phyloP scores from a whole-genome alignment of 2,797 vertebrate species.

The Coracias cyanogaster region DNA sequence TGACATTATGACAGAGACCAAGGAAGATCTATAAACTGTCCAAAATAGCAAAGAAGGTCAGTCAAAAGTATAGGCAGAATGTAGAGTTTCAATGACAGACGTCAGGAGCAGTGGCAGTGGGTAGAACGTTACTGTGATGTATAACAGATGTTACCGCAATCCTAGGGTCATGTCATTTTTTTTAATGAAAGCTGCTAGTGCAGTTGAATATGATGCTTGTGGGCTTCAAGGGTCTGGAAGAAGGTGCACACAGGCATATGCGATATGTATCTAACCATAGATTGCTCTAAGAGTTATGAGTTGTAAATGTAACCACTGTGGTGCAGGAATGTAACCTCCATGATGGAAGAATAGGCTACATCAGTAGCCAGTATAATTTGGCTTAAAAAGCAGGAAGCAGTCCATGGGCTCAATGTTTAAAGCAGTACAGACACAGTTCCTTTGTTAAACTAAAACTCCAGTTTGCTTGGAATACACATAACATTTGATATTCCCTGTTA shows the following conservation, averaged over 20 bases:
- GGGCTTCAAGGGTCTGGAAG: background rate
- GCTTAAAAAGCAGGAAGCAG: background rate
- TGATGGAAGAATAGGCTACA: background rate
- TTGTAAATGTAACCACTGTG: background rate
- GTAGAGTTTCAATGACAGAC: background rate
- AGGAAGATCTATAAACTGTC: background rate
- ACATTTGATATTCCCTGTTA: background rate
- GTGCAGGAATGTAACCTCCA: background rate
- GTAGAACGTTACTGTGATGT: background rate
- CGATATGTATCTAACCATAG: background rate
- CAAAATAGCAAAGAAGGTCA: background rate
- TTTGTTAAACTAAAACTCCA: background rate
- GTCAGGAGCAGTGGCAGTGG: background rate
- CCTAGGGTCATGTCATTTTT: background rate
- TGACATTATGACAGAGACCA: background rate
- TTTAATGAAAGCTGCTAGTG: background rate
- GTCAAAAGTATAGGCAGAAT: background rate
- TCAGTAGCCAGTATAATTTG: background rate
- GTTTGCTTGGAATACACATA: background rate
- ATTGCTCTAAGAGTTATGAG: background rate
- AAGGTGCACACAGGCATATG: background rate
- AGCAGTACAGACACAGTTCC: background rate
- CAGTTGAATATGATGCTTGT: background rate
- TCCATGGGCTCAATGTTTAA: background rate
- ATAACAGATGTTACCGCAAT: background rate